phyloP scores from a whole-genome alignment of 2,888 invertebrate genomes.

The Phyto melanocephala region DNA sequence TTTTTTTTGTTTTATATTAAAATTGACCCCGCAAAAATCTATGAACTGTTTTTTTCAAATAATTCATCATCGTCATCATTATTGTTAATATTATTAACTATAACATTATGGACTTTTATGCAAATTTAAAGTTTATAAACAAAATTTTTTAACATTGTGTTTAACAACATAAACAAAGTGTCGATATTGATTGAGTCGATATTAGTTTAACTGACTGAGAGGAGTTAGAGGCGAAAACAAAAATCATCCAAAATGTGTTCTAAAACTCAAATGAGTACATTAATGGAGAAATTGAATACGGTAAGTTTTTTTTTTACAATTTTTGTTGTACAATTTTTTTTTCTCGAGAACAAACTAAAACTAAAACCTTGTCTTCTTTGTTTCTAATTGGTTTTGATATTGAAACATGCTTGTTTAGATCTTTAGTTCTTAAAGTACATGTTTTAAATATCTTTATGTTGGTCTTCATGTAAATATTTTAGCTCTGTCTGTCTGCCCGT shows the following conservation, averaged over 20 bases:
- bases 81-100: not conserved
- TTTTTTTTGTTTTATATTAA: not conserved
- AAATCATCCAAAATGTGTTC: slow-evolving; percentile 81
- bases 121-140: not conserved
- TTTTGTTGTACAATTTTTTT: no score
- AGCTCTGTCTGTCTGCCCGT: no score
- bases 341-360: no score
- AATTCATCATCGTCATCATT: not conserved
- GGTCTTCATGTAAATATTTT: no score
- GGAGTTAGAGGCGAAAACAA: not conserved
- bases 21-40: not conserved
- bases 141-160: not conserved
- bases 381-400: no score
- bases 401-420: no score
- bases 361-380: no score
- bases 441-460: no score
- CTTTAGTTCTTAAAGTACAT: no score
- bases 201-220: not conserved
- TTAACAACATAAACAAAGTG: not conserved
- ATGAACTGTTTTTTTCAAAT: slow-evolving; percentile 3
- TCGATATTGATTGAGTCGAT: no score
- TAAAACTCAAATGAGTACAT: slow-evolving; percentile 85
- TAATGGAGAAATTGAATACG: slow-evolving; percentile 87
- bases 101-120: slow-evolving; percentile 12
- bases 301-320: slow-evolving; percentile 79